Conservation (phyloP, 2,888 invertebrate species). For the Augiades crinisus region DNA sequence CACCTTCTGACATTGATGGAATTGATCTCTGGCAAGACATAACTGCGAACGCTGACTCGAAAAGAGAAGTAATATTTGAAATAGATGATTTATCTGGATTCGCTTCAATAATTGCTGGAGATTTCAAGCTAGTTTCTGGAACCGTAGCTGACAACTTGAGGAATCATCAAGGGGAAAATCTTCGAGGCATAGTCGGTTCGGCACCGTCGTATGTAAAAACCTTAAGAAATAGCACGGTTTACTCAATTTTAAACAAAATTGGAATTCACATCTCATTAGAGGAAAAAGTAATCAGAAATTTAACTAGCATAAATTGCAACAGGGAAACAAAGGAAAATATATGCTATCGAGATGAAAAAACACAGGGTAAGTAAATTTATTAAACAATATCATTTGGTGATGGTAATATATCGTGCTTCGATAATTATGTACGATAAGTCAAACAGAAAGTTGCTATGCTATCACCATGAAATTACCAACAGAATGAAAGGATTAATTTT, state of each 20-base stretch:
- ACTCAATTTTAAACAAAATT: constrained; percentile 43
- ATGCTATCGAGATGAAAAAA: constrained; percentile 51
- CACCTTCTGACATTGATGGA: constrained; percentile 56
- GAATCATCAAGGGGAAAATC: constrained; percentile 51
- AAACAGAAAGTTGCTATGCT: too few species aligned
- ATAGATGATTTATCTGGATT: constrained; percentile 59
- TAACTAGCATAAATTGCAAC: constrained; percentile 46
- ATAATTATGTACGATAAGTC: too few species aligned
- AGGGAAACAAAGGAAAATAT: constrained; percentile 23
- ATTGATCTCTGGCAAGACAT: constrained; percentile 61
- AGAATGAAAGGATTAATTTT: too few species aligned
- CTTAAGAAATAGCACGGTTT: constrained; percentile 47
- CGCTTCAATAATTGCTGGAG: constrained; percentile 48
- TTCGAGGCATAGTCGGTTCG: constrained; percentile 49
- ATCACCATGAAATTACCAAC: too few species aligned
- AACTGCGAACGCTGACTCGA: constrained; percentile 44
- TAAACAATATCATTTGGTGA: too few species aligned
- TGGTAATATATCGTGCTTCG: too few species aligned
- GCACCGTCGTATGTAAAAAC: constrained; percentile 48
- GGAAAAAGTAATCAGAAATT: constrained; percentile 41
- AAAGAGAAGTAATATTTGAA: constrained; percentile 54
- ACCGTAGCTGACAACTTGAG: constrained; percentile 38
- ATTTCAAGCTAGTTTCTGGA: constrained; percentile 61
- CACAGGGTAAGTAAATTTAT: constrained; percentile 42
- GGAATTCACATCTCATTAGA: constrained; percentile 41